These are phyloP conservation scores for Ephialtes manifestator DNA, from an alignment of 2,888 invertebrate species.

Conservation along the genomic window DNA sequence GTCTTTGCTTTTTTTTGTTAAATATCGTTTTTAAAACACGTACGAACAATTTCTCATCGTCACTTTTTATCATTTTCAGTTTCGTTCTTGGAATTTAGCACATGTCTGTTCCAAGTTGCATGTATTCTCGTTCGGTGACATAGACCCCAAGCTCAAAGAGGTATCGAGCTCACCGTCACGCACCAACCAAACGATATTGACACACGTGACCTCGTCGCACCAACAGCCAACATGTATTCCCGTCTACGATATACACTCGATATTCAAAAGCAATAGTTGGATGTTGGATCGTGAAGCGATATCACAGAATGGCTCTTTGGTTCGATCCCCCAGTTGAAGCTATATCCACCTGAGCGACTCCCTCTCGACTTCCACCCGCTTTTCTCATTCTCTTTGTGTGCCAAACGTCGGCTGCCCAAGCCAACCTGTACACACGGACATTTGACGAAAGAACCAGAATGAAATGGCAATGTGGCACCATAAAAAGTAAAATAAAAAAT, in stretches of 20 bases:
- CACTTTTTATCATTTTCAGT: constrained; percentile 35
- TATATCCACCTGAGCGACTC: constrained; percentile 19
- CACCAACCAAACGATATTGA: constrained; percentile 59
- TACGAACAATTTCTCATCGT: background rate
- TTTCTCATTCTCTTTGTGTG: constrained; percentile 41
- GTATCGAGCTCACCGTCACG: constrained; percentile 41
- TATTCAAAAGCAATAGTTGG: constrained; percentile 70
- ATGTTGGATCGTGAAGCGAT: constrained; percentile 51
- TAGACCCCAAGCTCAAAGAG: constrained; percentile 46
- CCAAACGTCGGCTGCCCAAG: constrained; percentile 13
- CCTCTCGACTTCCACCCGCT: background rate
- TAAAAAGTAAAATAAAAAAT: background rate
- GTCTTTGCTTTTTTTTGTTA: too few species aligned
- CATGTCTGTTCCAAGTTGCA: constrained; percentile 5
- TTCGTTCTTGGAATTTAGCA: constrained; percentile 14
- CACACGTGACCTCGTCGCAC: constrained; percentile 37
- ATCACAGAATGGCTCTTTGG: constrained; percentile 42
- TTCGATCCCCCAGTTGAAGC: background rate
- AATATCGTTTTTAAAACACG: background rate
- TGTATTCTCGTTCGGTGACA: constrained; percentile 38
- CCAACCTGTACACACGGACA: constrained; percentile 34
- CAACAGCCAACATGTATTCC: constrained; percentile 30
- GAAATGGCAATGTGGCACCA: constrained; percentile 17
- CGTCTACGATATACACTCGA: constrained; percentile 39
- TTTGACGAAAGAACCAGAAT: constrained; percentile 33